Percentiles rank a stretch among this genome's conserved stretches.
phyloP scores from a whole-genome alignment of 2,113 vertebrate species.

The Chamaetylas fuelleborni region DNA sequence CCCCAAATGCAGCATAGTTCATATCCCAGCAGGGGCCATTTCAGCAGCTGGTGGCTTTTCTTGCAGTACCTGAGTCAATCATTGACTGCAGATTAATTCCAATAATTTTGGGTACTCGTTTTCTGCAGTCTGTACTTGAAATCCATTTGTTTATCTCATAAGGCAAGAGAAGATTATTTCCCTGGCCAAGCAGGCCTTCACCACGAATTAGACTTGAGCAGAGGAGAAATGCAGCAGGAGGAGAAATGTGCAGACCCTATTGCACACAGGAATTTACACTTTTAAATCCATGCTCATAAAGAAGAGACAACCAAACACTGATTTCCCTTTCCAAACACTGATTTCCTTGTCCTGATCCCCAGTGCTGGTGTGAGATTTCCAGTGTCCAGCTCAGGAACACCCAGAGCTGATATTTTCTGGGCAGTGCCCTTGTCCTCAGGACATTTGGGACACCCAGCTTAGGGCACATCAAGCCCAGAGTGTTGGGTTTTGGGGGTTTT shows the following conservation, averaged over 20 bases:
- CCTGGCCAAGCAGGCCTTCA: too few relatives aligned
- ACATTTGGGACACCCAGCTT: not conserved
- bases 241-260: too few relatives aligned
- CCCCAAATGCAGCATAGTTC: not conserved
- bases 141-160: too few relatives aligned
- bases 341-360: not conserved
- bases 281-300: not conserved
- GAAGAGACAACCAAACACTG: not conserved
- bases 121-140: too few relatives aligned
- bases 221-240: not conserved
- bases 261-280: not conserved
- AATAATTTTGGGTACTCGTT: too few relatives aligned
- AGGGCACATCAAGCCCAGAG: not conserved
- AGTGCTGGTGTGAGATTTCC: not conserved
- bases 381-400: not conserved
- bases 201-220: fast-evolving
- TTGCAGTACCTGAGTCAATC: too few relatives aligned
- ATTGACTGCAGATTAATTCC: too few relatives aligned
- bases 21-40: not conserved
- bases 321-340: not conserved
- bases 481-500: not conserved
- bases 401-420: not conserved
- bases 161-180: too few relatives aligned
- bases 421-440: not conserved
- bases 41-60: not conserved